phyloP scores from a whole-genome alignment of 1,140 invertebrate genomes.

The Cryptotermes secundus region DNA sequence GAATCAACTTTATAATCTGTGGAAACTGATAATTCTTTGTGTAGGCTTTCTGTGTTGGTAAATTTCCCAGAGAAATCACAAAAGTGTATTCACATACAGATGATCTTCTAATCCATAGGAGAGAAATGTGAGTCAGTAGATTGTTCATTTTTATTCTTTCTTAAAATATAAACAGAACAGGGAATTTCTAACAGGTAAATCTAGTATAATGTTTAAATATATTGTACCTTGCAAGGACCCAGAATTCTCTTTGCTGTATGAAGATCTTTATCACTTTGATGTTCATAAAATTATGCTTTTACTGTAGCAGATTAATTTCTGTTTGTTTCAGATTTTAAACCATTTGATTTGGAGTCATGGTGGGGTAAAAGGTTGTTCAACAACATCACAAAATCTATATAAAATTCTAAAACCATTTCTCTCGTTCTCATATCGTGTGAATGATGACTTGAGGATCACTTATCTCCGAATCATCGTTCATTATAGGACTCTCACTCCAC shows the following conservation, averaged over 20 bases:
- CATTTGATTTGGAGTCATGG: slow-evolving; percentile 84
- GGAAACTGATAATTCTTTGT: too few species aligned
- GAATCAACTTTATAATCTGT: too few species aligned
- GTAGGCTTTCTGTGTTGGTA: too few species aligned
- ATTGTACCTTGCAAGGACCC: too few species aligned
- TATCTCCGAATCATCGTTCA: background rate
- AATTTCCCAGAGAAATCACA: too few species aligned
- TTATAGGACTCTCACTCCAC: background rate
- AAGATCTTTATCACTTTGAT: slow-evolving; percentile 5
- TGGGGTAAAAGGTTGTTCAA: slow-evolving; percentile 82
- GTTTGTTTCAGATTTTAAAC: slow-evolving; percentile 69
- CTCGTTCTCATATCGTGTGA: background rate
- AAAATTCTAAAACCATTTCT: slow-evolving; percentile 12
- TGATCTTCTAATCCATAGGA: too few species aligned
- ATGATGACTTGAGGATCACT: background rate
- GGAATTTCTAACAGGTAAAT: too few species aligned
- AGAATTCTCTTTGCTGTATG: background rate
- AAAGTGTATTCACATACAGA: too few species aligned
- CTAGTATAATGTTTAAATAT: too few species aligned
- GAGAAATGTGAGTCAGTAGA: too few species aligned
- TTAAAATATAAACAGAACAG: too few species aligned
- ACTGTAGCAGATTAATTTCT: slow-evolving; percentile 22
- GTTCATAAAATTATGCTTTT: slow-evolving; percentile 16
- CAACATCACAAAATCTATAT: slow-evolving; percentile 68
- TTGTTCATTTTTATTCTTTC: too few species aligned